Percentiles rank a stretch among this genome's conserved stretches.
Evolutionary conservation across 2,113 vertebrate species (phyloP).

Genomic region (Eudyptes chrysolophus): DNA sequence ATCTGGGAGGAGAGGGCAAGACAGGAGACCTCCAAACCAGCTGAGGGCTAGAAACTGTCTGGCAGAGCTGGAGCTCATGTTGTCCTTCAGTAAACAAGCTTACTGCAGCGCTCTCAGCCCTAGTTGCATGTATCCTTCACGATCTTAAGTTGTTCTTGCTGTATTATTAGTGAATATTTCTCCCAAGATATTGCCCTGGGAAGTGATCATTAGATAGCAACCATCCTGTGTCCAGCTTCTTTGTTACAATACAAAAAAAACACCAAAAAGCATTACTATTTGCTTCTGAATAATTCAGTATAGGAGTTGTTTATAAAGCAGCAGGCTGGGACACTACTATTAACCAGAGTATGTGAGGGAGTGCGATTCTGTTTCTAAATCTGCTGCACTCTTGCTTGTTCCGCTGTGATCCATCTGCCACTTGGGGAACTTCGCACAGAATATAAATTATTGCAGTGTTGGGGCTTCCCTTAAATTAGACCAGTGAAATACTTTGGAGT

Average conservation of each 20-base stretch:
- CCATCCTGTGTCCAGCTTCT: background rate
- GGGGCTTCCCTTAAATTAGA: background rate
- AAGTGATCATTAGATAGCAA: background rate
- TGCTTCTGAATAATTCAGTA: background rate
- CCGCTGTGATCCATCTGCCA: background rate
- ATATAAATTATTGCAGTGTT: background rate
- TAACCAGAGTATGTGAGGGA: background rate
- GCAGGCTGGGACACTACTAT: background rate
- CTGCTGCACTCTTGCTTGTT: background rate
- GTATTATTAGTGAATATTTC: background rate
- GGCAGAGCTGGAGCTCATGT: background rate
- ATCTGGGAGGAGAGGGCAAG: background rate
- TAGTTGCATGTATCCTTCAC: background rate
- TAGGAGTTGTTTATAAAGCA: background rate
- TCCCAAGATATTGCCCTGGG: background rate
- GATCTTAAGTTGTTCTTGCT: background rate
- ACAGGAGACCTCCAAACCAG: background rate
- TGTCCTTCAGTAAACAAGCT: background rate
- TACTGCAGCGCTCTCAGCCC: background rate
- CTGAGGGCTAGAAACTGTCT: background rate
- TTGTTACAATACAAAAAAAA: background rate
- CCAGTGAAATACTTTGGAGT: background rate
- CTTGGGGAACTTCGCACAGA: background rate
- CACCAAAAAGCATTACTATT: background rate
- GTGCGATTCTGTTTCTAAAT: background rate